These are phyloP conservation scores for Brachionus asplanchnoidis DNA, from an alignment of 1,140 invertebrate genomes.

Conservation along the genomic window DNA sequence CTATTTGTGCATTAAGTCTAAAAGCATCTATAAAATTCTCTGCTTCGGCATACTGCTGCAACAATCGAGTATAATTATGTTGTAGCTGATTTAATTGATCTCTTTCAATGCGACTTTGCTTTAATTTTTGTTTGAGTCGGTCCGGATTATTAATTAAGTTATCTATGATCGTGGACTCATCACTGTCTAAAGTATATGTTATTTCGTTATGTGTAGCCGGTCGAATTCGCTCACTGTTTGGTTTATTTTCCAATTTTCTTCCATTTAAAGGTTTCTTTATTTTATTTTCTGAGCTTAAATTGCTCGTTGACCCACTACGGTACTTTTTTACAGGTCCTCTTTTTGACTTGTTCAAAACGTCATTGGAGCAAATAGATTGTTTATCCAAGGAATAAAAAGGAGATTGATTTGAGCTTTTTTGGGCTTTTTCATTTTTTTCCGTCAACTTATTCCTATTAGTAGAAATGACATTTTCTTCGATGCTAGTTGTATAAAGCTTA, in stretches of 20 bases:
- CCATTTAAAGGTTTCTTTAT: background rate
- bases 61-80: slow-evolving; percentile 22
- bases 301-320: slow-evolving; percentile 13
- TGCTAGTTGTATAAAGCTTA: slow-evolving; percentile 23
- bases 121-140: slow-evolving; percentile 25
- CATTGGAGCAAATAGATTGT: background rate
- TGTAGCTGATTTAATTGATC: slow-evolving; percentile 31
- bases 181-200: slow-evolving; percentile 32
- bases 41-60: slow-evolving; percentile 39
- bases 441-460: background rate
- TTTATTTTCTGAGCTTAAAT: background rate
- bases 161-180: slow-evolving; percentile 26
- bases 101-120: slow-evolving; percentile 13
- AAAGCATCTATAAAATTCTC: slow-evolving; percentile 42
- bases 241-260: background rate
- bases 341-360: background rate
- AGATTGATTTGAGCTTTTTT: background rate
- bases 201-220: slow-evolving; percentile 32
- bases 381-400: background rate
- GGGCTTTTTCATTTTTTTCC: background rate
- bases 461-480: background rate
- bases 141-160: slow-evolving; percentile 18
- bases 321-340: slow-evolving; percentile 19
- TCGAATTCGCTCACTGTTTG: slow-evolving; percentile 7
- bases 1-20: background rate